Conservation (phyloP, 2,797 vertebrate genomes). For the Hypotaenidia philippensis region DNA sequence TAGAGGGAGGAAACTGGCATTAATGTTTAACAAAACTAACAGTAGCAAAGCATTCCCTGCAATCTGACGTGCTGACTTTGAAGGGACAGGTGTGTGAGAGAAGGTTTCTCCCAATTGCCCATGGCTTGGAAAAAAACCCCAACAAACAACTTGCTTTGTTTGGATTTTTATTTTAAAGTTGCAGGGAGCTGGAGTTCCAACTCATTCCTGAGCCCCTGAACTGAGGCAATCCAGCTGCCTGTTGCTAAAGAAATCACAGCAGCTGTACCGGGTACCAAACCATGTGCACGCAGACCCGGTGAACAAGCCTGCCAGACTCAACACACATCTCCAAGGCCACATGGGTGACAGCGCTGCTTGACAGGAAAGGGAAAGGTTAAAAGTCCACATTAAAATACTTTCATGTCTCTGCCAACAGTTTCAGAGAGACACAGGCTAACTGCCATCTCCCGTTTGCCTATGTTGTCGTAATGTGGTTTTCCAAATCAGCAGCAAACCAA, state of each 20-base stretch:
- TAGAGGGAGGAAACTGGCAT: conserved; percentile 57
- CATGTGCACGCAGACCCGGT: background rate
- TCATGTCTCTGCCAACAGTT: conserved; percentile 4
- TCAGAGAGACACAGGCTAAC: background rate
- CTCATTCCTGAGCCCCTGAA: background rate
- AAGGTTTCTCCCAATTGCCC: background rate
- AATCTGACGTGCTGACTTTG: background rate
- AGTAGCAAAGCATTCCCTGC: conserved; percentile 6
- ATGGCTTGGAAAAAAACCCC: background rate
- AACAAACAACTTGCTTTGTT: background rate
- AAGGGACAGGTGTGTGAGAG: background rate
- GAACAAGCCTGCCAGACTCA: background rate
- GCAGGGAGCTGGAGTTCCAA: background rate
- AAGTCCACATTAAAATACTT: background rate
- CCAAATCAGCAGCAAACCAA: background rate
- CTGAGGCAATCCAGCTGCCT: background rate
- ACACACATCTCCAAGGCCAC: background rate
- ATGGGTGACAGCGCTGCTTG: background rate
- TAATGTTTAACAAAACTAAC: conserved; percentile 64
- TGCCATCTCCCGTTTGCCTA: background rate
- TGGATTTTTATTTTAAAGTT: background rate
- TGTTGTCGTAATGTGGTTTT: background rate
- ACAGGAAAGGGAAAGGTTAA: conserved; percentile 42
- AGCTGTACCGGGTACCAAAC: background rate
- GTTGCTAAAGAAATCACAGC: background rate